Percentiles rank a stretch among this genome's conserved stretches.
These are phyloP conservation scores for Anoplopoma fimbria DNA, from an alignment of 2,113 vertebrate genomes.

Conservation along the genomic window DNA sequence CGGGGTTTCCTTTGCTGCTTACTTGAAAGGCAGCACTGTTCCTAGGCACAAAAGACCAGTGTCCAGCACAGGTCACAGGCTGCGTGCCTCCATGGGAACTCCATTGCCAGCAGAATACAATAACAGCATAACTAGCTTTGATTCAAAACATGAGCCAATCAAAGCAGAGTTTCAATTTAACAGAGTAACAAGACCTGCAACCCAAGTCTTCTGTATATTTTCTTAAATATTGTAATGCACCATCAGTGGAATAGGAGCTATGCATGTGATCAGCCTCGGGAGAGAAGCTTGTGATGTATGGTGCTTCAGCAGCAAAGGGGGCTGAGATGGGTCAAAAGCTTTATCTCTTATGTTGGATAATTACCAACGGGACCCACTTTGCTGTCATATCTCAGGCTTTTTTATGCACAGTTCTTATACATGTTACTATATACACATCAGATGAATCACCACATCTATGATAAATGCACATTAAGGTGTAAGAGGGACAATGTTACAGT, in stretches of 20 bases:
- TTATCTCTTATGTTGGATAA: neutral
- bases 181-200: conserved; percentile 33
- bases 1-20: conserved; percentile 49
- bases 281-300: conserved; percentile 23
- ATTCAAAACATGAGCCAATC: conserved; percentile 31
- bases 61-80: conserved; percentile 41
- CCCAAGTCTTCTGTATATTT: conserved; percentile 37
- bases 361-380: neutral
- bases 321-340: neutral
- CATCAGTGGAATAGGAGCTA: neutral
- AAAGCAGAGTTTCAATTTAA: conserved; percentile 48
- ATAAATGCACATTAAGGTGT: neutral
- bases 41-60: conserved; percentile 53
- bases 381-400: neutral
- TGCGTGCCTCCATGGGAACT: conserved; percentile 49
- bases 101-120: conserved; percentile 37
- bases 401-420: neutral
- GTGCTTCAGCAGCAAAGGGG: neutral
- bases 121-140: conserved; percentile 25
- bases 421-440: neutral
- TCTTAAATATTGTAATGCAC: conserved; percentile 3
- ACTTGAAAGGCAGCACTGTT: conserved; percentile 55
- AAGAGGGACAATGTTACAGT: neutral
- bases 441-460: neutral
- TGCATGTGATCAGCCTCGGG: conserved; percentile 23